Conservation (phyloP, 2,888 invertebrate species). For the Tinea trinotella region DNA sequence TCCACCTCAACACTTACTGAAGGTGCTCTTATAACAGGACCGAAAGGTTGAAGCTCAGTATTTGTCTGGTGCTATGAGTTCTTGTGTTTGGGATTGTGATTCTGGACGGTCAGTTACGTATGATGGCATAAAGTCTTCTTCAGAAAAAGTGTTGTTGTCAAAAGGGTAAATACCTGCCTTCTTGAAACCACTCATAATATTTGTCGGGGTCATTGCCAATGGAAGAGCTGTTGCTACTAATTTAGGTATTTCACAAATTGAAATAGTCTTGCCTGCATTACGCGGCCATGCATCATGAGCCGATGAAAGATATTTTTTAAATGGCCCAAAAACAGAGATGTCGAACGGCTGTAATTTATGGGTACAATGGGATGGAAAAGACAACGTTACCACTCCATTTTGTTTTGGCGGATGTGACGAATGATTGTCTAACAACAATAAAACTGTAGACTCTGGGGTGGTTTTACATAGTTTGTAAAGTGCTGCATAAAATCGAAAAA, state of each 20-base stretch:
- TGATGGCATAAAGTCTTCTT: background rate
- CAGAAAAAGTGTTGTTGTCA: background rate
- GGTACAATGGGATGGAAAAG: constrained; percentile 26
- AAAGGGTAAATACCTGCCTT: background rate
- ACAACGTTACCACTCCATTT: constrained; percentile 23
- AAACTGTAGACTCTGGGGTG: constrained; percentile 25
- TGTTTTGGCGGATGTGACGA: constrained; percentile 24
- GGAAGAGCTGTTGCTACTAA: background rate
- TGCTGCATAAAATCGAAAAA: constrained; percentile 25
- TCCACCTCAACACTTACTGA: too few relatives aligned
- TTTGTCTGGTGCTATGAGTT: too few relatives aligned
- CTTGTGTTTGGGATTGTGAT: too few relatives aligned
- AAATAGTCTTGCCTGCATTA: too few relatives aligned
- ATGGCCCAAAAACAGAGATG: constrained; percentile 23
- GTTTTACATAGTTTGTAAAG: constrained; percentile 25
- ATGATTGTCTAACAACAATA: constrained; percentile 25
- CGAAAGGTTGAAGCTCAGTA: too few relatives aligned
- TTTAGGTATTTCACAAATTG: too few relatives aligned
- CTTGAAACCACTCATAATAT: background rate
- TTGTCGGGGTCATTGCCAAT: background rate
- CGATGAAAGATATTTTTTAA: constrained; percentile 22
- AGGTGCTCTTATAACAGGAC: too few relatives aligned
- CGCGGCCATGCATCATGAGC: constrained; percentile 26
- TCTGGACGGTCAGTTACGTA: background rate
- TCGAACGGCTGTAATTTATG: constrained; percentile 25